Evolutionary conservation across 2,113 vertebrate species (phyloP).

Genomic region (Cettia cetti): DNA sequence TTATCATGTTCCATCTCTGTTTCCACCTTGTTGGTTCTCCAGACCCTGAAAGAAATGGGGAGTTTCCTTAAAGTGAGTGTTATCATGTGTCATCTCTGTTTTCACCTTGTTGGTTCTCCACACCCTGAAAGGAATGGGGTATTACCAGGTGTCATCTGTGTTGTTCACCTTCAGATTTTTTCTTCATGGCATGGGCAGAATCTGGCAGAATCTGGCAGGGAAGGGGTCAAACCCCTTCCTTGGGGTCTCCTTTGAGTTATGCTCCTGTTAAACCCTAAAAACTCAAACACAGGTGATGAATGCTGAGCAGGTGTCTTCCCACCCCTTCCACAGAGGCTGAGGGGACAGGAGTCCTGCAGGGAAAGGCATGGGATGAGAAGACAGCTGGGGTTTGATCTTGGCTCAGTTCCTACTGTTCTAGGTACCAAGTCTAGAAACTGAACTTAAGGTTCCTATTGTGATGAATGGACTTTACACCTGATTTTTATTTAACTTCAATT

Average conservation of each 20-base stretch:
- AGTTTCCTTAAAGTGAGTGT: too few species aligned
- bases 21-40: too few species aligned
- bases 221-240: background rate
- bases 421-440: background rate
- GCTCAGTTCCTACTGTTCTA: background rate
- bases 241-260: background rate
- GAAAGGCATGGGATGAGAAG: background rate
- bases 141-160: rapidly evolving
- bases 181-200: background rate
- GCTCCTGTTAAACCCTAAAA: background rate
- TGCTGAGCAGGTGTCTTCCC: background rate
- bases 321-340: background rate
- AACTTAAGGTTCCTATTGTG: background rate
- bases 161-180: background rate
- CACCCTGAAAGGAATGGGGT: background rate
- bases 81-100: too few species aligned
- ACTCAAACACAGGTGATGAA: background rate
- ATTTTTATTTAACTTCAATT: background rate
- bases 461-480: background rate
- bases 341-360: background rate
- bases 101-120: background rate
- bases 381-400: background rate
- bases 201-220: background rate
- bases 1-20: too few species aligned
- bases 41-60: too few species aligned